Percentiles rank a stretch among this genome's conserved stretches.
phyloP scores from a whole-genome alignment of 2,888 invertebrate species.

The Marasmarcha lunaedactyla region DNA sequence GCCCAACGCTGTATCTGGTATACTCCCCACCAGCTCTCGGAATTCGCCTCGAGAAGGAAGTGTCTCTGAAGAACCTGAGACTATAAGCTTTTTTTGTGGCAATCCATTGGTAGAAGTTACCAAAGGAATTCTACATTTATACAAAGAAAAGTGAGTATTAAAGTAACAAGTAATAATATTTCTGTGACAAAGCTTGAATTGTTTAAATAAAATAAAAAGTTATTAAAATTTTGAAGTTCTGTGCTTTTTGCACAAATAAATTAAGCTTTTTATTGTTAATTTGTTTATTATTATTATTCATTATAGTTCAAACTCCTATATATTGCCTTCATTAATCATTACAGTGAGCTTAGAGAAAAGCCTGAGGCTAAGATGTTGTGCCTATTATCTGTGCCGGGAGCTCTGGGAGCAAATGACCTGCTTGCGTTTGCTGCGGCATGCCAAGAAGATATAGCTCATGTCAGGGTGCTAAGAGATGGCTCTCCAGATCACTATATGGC shows the following conservation, averaged over 20 bases:
- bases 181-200: too few relatives aligned
- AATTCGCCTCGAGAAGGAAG: conserved; percentile 53
- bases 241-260: too few relatives aligned
- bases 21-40: conserved; percentile 73
- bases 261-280: too few relatives aligned
- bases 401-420: conserved; percentile 92
- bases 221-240: too few relatives aligned
- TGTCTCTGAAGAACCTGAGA: conserved; percentile 49
- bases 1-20: conserved; percentile 57
- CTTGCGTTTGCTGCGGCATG: conserved; percentile 95
- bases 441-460: conserved; percentile 88
- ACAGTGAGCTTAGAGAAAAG: conserved; percentile 79
- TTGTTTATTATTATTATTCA: too few relatives aligned
- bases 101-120: conserved; percentile 98
- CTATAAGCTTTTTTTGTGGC: conserved; percentile 89
- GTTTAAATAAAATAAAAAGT: conserved; percentile 4
- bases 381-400: conserved; percentile 89
- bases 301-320: too few relatives aligned
- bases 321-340: too few relatives aligned
- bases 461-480: conserved; percentile 91
- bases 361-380: conserved; percentile 88
- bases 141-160: conserved; percentile 94
- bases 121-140: conserved; percentile 95
- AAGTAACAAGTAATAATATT: too few relatives aligned
- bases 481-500: conserved; percentile 98